A percentile compares a stretch with the other conserved stretches of the same genome.
Evolutionary conservation across 1,140 invertebrate species (phyloP).

Genomic region (Sinonovacula constricta): DNA sequence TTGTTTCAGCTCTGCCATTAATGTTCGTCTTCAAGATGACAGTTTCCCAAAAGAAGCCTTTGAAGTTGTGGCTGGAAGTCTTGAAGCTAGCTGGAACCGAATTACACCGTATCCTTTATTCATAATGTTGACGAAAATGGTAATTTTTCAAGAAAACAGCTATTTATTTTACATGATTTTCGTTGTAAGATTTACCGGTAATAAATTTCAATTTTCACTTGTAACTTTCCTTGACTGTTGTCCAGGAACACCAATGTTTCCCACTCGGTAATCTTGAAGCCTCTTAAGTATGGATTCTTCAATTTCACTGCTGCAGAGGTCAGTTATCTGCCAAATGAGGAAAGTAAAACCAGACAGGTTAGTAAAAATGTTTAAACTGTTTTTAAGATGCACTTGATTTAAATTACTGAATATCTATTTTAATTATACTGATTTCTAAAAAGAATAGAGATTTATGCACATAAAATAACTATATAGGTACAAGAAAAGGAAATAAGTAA

Average conservation of each 20-base stretch:
- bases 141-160: no score
- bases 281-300: conserved; percentile 94
- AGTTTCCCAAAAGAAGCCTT: conserved; percentile 95
- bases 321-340: conserved; percentile 88
- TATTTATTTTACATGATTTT: no score
- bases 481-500: no score
- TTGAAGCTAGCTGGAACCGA: conserved; percentile 90
- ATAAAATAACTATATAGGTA: no score
- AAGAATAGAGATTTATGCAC: no score
- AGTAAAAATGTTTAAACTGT: conserved; percentile 12
- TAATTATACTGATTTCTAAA: no score
- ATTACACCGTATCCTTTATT: conserved; percentile 87
- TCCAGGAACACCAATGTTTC: conserved; percentile 90
- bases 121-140: neutral
- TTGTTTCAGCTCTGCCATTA: conserved; percentile 87
- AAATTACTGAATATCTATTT: no score
- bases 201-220: no score
- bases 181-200: no score
- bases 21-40: conserved; percentile 92
- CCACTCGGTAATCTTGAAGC: conserved; percentile 94
- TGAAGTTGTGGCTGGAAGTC: conserved; percentile 90
- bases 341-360: conserved; percentile 69
- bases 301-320: conserved; percentile 98
- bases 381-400: no score
- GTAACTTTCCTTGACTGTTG: conserved; percentile 57